Base-by-base conservation (phyloP, 1,140 invertebrate genomes). In the Nasonia vitripennis region DNA sequence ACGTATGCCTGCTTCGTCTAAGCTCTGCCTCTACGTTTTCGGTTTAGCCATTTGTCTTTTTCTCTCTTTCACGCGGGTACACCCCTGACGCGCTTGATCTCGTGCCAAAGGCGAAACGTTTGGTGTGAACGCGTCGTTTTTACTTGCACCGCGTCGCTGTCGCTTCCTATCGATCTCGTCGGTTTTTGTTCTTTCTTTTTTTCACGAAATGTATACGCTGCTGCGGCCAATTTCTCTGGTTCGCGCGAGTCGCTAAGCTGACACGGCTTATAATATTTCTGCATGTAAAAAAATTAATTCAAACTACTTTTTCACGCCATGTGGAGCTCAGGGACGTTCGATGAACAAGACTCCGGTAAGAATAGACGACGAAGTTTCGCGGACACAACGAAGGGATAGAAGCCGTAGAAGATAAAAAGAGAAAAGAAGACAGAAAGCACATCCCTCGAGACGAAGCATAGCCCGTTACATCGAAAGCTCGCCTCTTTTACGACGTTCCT, bases 61-160 rank as follows among this genome's bases (percentile, higher is more conserved):
- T 79, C 55, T n/a, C 73, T 78, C 67, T 41, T 83, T 86, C 67
- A 70, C 75, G 41, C 45, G 37, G 68, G 37, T 71, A 80, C 70
- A 81, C 51, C 48, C 27, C 9, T 67, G 81, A 80, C 78, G 74
- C 68, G 71, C 83, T 89, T 90, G 89, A 89, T 89, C 83, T 78
- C 86, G 79, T 89, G 88, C 88, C 89, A 90, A 88, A 81, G 86
- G 85, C 48, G 83, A 74, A 48, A 51, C 41, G 45, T 23, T 78
- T 17, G 27, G 27, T 74, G 14, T 74, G 1, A 0, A 20, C 34
- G 17, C 37, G n/a, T 27, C 20, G 20, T 67, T 51, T 78, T 78
- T 78, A 62, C 77, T 37, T 0, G 62, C 77, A 14, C 17, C 51
- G 17, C 17, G 27, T 37, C 51, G 31, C 9, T 55, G 11, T 17